phyloP scores from a whole-genome alignment of 1,140 invertebrate species.

The Leucophenga varia region DNA sequence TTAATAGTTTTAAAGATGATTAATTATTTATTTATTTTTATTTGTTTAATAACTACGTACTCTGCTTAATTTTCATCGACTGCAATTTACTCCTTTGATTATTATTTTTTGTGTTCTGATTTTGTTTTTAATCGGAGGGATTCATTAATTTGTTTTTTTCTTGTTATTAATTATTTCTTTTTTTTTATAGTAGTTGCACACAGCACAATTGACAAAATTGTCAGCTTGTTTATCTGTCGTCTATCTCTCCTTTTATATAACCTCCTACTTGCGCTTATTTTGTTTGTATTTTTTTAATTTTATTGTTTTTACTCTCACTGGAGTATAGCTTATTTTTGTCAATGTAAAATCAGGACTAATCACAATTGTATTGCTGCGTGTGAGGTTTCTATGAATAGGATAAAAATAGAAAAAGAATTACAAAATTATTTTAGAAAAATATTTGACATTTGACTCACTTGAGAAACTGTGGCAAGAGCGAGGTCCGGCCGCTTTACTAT shows the following conservation, averaged over 20 bases:
- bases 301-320: constrained; percentile 43
- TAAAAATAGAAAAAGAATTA: background rate
- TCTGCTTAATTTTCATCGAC: background rate
- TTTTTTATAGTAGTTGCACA: background rate
- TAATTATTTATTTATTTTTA: background rate
- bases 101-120: background rate
- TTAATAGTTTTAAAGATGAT: background rate
- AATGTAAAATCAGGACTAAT: constrained; percentile 80
- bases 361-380: constrained; percentile 78
- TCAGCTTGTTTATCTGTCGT: background rate
- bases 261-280: background rate
- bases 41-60: background rate
- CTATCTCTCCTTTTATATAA: background rate
- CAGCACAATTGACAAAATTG: constrained; percentile 11
- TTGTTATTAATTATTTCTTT: constrained; percentile 2
- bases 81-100: background rate
- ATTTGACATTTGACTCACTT: constrained; percentile 66
- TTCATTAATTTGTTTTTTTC: constrained; percentile 26
- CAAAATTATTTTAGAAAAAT: background rate
- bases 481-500: constrained; percentile 77
- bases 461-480: constrained; percentile 78
- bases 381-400: constrained; percentile 68
- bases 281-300: background rate
- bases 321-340: constrained; percentile 83
- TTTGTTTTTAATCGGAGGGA: constrained; percentile 43